Base-by-base conservation (phyloP, 2,888 invertebrate genomes). In the Melikaiella ostensackeni region DNA sequence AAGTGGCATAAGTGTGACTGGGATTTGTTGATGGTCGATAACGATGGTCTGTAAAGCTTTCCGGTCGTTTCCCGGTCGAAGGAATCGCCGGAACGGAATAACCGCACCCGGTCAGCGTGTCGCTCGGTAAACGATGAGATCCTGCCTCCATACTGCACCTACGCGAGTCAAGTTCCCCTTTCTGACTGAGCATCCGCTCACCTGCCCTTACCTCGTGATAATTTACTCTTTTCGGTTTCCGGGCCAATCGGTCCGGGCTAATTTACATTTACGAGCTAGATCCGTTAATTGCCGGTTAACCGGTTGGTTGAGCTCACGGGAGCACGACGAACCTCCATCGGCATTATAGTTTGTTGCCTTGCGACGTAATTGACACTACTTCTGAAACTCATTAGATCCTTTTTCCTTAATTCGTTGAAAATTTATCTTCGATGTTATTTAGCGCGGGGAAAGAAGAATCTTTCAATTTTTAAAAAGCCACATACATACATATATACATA, bases 221-320 rank as follows among this genome's bases (percentile, higher is more conserved):
- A 89, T 88, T 90, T 87, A 88, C 89, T 88, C 87, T 89, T 87
- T 88, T 86, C 84, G 85, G 88, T 87, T 87, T 86, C 88, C 89
- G 88, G 81, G 78, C 79, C 76, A 82, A 82, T 84, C 83, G 82
- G 79, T 80, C 76, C 83, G 80, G 87, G 86, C 88, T 91, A 91
- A 91, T 91, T 91, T 90, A 90, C 90, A 91, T 90, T 89, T 88
- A 89, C 89, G 86, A 87, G 85, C 84, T 86, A 87, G 88, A 91
- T 91, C 90, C 89, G 88, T 87, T 91, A 91, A 91, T 91, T 91
- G 91, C 91, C 91, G 91, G 91, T 91, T 91, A 89, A 91, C 90
- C 88, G 91, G 90, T 90, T 87, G 88, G 88, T 84, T 89, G 89
- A 87, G 83, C 87, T 88, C 86, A 85, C 79, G 79, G 77, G 46